phyloP scores from a whole-genome alignment of 2,113 vertebrate species.

The Urocynchramus pylzowi region DNA sequence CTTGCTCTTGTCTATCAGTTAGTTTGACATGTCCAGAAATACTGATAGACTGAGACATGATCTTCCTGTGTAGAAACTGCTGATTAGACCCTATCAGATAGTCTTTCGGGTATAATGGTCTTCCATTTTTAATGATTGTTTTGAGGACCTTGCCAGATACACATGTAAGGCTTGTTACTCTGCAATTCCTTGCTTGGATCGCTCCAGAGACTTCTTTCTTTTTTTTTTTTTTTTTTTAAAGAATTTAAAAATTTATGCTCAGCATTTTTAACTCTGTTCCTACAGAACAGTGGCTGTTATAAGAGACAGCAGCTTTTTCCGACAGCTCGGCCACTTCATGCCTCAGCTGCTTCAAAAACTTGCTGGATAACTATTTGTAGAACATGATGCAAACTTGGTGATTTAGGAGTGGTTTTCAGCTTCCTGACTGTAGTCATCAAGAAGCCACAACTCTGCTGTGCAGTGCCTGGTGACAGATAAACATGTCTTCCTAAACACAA shows the following conservation, averaged over 20 bases:
- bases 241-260: not conserved
- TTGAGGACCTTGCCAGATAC: conserved; percentile 19
- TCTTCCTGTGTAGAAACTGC: conserved; percentile 37
- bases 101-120: not conserved
- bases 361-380: conserved; percentile 51
- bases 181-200: not conserved
- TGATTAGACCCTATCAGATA: conserved; percentile 35
- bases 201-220: not conserved
- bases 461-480: conserved; percentile 39
- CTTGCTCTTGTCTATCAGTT: conserved; percentile 4
- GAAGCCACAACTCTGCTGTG: conserved; percentile 15
- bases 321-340: conserved; percentile 19
- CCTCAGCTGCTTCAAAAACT: conserved; percentile 30
- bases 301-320: conserved; percentile 4
- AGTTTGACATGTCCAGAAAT: conserved; percentile 22
- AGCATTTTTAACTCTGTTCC: not conserved
- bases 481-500: conserved; percentile 4
- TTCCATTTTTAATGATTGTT: conserved; percentile 51
- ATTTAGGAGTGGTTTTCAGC: conserved; percentile 55
- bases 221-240: not conserved
- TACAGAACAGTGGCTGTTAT: not conserved
- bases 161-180: not conserved
- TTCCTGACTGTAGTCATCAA: conserved; percentile 40
- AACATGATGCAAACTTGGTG: conserved; percentile 47
- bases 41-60: not conserved